These are phyloP conservation scores for Globodera rostochiensis DNA, from an alignment of 1,140 invertebrate species.

Conservation along the genomic window DNA sequence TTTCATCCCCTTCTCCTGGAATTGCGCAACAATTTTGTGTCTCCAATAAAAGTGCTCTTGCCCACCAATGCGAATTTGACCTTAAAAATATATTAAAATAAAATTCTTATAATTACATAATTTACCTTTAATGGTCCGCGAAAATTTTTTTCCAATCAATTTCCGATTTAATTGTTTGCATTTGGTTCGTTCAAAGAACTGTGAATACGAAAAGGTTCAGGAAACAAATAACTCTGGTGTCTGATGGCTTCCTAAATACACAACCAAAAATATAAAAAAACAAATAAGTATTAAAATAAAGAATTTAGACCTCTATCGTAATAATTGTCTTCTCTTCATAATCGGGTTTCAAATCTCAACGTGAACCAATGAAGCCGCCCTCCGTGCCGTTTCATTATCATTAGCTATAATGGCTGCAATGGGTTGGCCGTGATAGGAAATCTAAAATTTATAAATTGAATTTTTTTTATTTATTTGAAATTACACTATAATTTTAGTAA, in stretches of 20 bases:
- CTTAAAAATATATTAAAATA: constrained; percentile 73
- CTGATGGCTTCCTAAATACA: constrained; percentile 75
- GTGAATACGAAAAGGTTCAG: constrained; percentile 48
- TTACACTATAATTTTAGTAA: too few relatives aligned
- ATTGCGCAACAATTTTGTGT: constrained; percentile 77
- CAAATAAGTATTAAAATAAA: background rate
- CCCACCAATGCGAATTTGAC: constrained; percentile 79
- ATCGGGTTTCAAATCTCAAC: constrained; percentile 73
- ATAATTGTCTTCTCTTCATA: constrained; percentile 77
- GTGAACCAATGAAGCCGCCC: constrained; percentile 76
- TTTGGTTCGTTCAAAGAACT: constrained; percentile 43
- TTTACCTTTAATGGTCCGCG: constrained; percentile 71
- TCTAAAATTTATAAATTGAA: constrained; percentile 65
- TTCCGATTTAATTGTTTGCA: constrained; percentile 19
- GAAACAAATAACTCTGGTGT: constrained; percentile 74
- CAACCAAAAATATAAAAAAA: constrained; percentile 31
- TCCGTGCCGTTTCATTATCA: constrained; percentile 76
- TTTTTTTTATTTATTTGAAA: too few relatives aligned
- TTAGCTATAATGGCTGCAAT: constrained; percentile 78
- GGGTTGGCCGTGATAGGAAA: constrained; percentile 77
- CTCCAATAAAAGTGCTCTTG: constrained; percentile 97
- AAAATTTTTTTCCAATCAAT: constrained; percentile 61
- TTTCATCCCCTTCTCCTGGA: constrained; percentile 80
- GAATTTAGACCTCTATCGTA: constrained; percentile 73
- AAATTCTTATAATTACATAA: constrained; percentile 71